A percentile compares a stretch with the other conserved stretches of the same genome.
phyloP scores from a whole-genome alignment of 2,888 invertebrate species.

The Autographa pulchrina region DNA sequence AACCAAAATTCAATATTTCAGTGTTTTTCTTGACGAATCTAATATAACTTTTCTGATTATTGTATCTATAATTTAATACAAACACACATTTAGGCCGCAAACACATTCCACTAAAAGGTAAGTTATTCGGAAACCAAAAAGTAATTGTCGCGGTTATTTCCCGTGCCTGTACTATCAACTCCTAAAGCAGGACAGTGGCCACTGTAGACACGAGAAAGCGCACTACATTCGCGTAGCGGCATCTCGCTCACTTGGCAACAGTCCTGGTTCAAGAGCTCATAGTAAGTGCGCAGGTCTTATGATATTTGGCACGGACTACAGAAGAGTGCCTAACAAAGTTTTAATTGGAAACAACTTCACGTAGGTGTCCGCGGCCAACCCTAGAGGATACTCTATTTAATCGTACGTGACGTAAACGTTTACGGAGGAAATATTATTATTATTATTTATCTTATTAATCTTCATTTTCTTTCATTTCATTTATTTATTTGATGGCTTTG shows the following conservation, averaged over 20 bases:
- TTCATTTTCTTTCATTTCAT: neutral
- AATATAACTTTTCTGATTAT: no score
- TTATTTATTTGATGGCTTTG: no score
- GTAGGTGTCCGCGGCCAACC: constrained; percentile 8
- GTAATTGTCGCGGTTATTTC: neutral
- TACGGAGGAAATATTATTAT: constrained; percentile 4
- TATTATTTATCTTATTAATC: constrained; percentile 27
- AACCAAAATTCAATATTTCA: no score
- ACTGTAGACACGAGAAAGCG: no score
- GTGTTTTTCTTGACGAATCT: no score
- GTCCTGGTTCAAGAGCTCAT: no score
- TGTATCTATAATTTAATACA: no score
- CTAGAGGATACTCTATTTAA: constrained; percentile 25
- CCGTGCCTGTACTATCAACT: no score
- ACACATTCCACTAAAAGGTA: neutral
- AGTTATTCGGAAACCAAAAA: neutral
- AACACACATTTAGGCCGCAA: no score
- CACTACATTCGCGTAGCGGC: no score
- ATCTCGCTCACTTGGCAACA: no score
- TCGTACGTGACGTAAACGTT: constrained; percentile 20
- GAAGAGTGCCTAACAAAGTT: constrained; percentile 12
- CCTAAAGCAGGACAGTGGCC: no score
- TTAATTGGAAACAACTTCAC: constrained; percentile 24
- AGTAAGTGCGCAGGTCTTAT: neutral
- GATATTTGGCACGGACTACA: neutral